These are phyloP conservation scores for Amphiduros pacificus DNA, from an alignment of 2,888 invertebrate genomes.

Conservation along the genomic window DNA sequence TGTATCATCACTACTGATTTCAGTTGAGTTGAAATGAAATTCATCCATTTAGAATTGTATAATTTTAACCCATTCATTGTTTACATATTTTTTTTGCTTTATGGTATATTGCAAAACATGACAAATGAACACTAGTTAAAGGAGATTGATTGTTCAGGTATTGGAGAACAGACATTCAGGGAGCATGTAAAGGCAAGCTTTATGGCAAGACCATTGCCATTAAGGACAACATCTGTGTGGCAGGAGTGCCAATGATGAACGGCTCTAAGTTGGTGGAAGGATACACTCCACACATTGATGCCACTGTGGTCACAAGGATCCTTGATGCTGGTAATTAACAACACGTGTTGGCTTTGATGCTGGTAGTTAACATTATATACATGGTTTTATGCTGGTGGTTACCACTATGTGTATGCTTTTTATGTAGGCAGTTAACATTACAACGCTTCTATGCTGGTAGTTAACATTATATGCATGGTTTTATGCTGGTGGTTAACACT, in stretches of 20 bases:
- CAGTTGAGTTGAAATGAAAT: no score
- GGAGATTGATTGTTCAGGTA: conserved; percentile 44
- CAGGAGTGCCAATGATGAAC: conserved; percentile 54
- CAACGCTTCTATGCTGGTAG: neutral
- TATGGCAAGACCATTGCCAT: conserved; percentile 46
- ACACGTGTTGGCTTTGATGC: neutral
- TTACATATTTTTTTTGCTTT: neutral
- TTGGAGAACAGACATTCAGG: conserved; percentile 43
- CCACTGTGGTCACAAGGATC: conserved; percentile 46
- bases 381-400: conserved; percentile 1
- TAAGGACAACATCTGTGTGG: conserved; percentile 50
- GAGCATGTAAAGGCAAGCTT: conserved; percentile 41
- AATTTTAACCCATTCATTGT: neutral
- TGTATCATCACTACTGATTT: no score
- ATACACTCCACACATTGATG: conserved; percentile 49
- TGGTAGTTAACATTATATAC: neutral
- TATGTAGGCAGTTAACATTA: no score
- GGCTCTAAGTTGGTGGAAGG: conserved; percentile 41
- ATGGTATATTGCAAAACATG: neutral
- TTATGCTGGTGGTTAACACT: no score
- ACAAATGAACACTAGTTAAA: no score
- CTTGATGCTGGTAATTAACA: conserved; percentile 41
- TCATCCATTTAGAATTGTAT: no score
- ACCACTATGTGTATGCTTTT: no score
- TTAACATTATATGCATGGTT: neutral